These are phyloP conservation scores for Perizoma flavofasciatum DNA, from an alignment of 2,888 invertebrate species.

Conservation along the genomic window DNA sequence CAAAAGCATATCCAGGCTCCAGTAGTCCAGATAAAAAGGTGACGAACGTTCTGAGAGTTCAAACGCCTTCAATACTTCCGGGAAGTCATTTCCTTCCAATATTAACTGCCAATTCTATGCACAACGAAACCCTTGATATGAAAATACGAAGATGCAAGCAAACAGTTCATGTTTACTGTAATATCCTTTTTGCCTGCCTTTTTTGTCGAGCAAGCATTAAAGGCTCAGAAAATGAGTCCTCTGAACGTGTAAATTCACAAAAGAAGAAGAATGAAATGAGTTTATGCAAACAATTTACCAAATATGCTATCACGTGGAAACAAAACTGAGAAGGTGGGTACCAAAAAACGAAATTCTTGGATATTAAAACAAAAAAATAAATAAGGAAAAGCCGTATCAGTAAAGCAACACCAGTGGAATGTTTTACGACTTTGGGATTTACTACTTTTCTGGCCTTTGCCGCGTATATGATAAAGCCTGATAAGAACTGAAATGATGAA, in stretches of 20 bases:
- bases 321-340: conserved; percentile 29
- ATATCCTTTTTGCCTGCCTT: conserved; percentile 37
- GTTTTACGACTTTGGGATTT: conserved; percentile 30
- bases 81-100: conserved; percentile 60
- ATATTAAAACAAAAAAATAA: conserved; percentile 17
- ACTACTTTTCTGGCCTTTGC: conserved; percentile 28
- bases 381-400: conserved; percentile 21
- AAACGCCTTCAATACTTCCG: conserved; percentile 67
- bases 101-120: conserved; percentile 65
- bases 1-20: too few species aligned
- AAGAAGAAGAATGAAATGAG: conserved; percentile 52
- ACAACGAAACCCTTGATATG: conserved; percentile 58
- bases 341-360: conserved; percentile 20
- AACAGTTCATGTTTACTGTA: conserved; percentile 37
- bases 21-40: conserved; percentile 47
- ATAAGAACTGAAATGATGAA: conserved; percentile 21
- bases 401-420: conserved; percentile 19
- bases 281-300: conserved; percentile 53
- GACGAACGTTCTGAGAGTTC: conserved; percentile 59
- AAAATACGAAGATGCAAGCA: conserved; percentile 45
- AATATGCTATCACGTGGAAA: conserved; percentile 39
- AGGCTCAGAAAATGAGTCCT: conserved; percentile 50
- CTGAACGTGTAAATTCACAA: conserved; percentile 48
- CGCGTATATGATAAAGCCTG: conserved; percentile 19
- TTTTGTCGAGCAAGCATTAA: conserved; percentile 46